Conservation (phyloP, 2,888 invertebrate species). For the Troglohyphantes excavatus region DNA sequence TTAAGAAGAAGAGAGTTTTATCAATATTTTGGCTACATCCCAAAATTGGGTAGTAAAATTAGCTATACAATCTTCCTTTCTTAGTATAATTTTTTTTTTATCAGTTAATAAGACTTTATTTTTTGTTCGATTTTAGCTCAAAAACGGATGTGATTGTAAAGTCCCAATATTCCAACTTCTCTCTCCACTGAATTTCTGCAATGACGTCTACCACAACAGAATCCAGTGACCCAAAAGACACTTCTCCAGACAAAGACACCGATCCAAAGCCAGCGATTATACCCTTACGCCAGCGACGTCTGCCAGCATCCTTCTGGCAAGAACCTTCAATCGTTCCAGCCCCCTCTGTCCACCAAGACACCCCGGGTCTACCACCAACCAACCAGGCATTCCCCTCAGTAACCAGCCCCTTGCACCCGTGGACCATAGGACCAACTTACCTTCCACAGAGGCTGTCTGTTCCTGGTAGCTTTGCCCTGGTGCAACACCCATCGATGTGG, state of each 20-base stretch:
- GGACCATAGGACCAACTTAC: slow-evolving; percentile 17
- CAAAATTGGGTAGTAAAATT: too few relatives aligned
- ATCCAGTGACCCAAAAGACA: slow-evolving; percentile 12
- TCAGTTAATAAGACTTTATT: too few relatives aligned
- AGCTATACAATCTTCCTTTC: too few relatives aligned
- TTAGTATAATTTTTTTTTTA: too few relatives aligned
- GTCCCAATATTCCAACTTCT: not conserved
- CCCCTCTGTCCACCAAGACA: not conserved
- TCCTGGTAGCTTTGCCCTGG: slow-evolving; percentile 11
- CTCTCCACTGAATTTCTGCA: not conserved
- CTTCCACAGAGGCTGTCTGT: slow-evolving; percentile 25
- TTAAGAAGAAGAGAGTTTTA: too few relatives aligned
- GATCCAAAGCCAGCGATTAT: slow-evolving; percentile 49
- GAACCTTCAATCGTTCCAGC: slow-evolving; percentile 68
- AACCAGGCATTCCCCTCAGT: not conserved
- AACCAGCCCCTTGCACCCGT: not conserved
- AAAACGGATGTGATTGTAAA: too few relatives aligned
- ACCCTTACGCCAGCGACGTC: slow-evolving; percentile 78
- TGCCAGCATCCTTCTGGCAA: slow-evolving; percentile 80
- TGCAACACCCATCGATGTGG: slow-evolving; percentile 53
- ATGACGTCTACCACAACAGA: slow-evolving; percentile 37
- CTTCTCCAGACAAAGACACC: not conserved
- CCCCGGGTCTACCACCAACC: not conserved
- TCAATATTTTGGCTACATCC: too few relatives aligned
- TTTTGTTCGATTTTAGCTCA: too few relatives aligned